A percentile compares a stretch with the other conserved stretches of the same genome.
Evolutionary conservation across 2,888 invertebrate genomes (phyloP).

Genomic region (Tenodera sinensis): DNA sequence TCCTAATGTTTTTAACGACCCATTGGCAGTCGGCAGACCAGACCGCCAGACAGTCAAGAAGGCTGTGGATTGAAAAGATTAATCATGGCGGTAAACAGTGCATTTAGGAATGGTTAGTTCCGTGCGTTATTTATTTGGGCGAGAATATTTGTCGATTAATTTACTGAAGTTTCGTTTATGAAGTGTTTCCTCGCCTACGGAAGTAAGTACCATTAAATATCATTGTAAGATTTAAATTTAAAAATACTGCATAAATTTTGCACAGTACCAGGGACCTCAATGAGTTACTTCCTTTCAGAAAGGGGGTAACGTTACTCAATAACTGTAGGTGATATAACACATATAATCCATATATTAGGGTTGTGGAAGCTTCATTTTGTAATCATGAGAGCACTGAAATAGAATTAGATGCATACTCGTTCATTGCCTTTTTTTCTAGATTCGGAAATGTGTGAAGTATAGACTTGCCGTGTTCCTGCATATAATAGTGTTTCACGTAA

Average conservation of each 20-base stretch:
- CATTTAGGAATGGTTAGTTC: background rate
- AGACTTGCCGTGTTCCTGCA: background rate
- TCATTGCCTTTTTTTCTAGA: background rate
- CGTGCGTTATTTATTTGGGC: background rate
- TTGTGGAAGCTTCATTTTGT: background rate
- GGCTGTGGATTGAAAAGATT: background rate
- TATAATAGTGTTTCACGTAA: background rate
- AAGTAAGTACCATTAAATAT: background rate
- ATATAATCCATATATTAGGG: background rate
- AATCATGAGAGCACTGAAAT: background rate
- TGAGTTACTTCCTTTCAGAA: background rate
- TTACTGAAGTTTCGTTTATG: background rate
- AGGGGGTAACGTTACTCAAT: background rate
- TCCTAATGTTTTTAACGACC: background rate
- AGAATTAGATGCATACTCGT: background rate
- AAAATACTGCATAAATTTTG: background rate
- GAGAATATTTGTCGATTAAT: background rate
- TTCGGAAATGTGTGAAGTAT: background rate
- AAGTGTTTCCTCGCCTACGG: background rate
- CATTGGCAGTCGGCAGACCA: background rate
- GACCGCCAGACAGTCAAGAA: background rate
- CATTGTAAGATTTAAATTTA: background rate
- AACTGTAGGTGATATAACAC: background rate
- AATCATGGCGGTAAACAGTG: conserved; percentile 14
- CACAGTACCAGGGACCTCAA: background rate